Evolutionary conservation across 2,888 invertebrate species (phyloP).

Genomic region (Phortica okadai): DNA sequence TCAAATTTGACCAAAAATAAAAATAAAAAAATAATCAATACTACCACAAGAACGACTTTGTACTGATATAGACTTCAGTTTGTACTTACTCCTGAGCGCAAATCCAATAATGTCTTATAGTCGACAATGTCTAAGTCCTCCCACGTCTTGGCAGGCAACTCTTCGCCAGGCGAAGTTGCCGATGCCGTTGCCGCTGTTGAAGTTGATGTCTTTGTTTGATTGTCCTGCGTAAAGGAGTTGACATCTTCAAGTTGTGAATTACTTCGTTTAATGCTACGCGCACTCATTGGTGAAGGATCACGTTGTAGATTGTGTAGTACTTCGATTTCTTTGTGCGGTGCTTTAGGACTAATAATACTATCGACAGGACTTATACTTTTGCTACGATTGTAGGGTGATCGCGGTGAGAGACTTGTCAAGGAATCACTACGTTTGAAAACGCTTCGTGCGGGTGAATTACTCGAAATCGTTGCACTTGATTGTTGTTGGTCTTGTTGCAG

Average conservation of each 20-base stretch:
- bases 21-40: conserved; percentile 14
- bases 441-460: not conserved
- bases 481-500: conserved; percentile 14
- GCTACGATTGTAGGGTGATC: conserved; percentile 61
- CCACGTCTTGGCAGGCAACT: conserved; percentile 76
- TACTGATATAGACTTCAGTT: not conserved
- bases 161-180: conserved; percentile 52
- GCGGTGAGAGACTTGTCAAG: conserved; percentile 58
- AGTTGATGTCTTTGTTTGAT: not conserved
- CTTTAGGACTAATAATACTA: conserved; percentile 75
- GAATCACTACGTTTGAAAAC: conserved; percentile 29
- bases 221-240: not conserved
- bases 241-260: conserved; percentile 46
- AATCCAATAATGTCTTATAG: conserved; percentile 80
- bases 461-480: not conserved
- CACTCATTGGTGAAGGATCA: conserved; percentile 81
- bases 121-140: conserved; percentile 81
- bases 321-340: conserved; percentile 81
- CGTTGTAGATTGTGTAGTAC: conserved; percentile 83
- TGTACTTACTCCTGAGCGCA: conserved; percentile 82
- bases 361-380: conserved; percentile 77
- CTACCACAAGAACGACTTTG: not conserved
- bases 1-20: not conserved
- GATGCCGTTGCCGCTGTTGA: conserved; percentile 46
- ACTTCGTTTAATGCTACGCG: conserved; percentile 52